Evolutionary conservation across 2,797 vertebrate species (phyloP).

Genomic region (Meriones psammophilus): DNA sequence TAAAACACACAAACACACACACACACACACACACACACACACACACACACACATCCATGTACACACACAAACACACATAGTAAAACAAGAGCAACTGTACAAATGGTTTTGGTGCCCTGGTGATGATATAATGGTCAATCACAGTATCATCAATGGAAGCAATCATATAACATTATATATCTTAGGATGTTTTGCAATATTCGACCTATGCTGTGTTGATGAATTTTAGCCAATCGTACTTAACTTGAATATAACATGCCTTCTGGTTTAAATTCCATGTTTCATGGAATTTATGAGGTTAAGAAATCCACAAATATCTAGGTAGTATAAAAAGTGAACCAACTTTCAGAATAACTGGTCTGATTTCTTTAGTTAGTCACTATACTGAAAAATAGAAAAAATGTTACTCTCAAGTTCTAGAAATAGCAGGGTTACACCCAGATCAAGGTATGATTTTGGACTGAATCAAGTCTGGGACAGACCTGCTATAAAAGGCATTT

Average conservation of each 20-base stretch:
- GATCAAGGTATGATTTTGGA: conserved; percentile 34
- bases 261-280: background rate
- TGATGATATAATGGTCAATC: background rate
- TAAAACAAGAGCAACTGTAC: background rate
- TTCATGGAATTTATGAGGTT: background rate
- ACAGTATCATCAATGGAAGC: background rate
- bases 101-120: background rate
- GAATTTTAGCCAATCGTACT: conserved; percentile 16
- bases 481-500: conserved; percentile 28
- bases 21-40: background rate
- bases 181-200: background rate
- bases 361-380: conserved; percentile 47
- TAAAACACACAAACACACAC: no score
- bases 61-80: background rate
- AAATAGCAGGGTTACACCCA: conserved; percentile 52
- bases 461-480: conserved; percentile 55
- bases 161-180: background rate
- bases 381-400: conserved; percentile 23
- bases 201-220: background rate
- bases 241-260: conserved; percentile 11
- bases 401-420: conserved; percentile 6
- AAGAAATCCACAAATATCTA: conserved; percentile 20
- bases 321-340: background rate
- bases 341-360: conserved; percentile 28
- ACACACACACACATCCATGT: background rate